Evolutionary conservation across 2,113 vertebrate genomes (phyloP), one percentile per base, ranked within the genome.

Genomic region (Solea solea): DNA sequence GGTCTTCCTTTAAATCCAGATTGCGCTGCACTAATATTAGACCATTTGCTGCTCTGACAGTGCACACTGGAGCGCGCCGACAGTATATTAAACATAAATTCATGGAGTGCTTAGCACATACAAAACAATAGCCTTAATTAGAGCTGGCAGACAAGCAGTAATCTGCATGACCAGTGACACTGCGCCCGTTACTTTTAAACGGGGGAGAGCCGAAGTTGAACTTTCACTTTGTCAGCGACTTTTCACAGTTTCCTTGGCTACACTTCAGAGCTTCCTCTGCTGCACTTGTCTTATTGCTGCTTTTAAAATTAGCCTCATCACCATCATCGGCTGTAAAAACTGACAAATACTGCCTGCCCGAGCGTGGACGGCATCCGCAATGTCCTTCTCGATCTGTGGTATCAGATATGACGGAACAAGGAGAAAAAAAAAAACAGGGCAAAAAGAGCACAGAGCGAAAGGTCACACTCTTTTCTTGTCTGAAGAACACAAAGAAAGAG

Each of bases 271-370:
- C 51, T 1, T 48, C 34, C 34, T 34, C 56, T 50, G 58, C 70
- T 72, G 62, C 50, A 39, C 66, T 7, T 14, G 12, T 60, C 62
- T 81, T 81, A 72, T 69, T 70, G 3, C 61, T 67, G 64, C 68
- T 52, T 82, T 75, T 69, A 77, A 77, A 76, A 82, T 89, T n/a
- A 69, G 68, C 74, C 51, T 48, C 54, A 45, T 82, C 62, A 7
- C 51, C 70, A 46, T 76, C 58, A 42, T 45, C 66, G 40, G 45
- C 64, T 45, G 44, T 69, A 28, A 77, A 73, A 82, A 62, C 46
- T 42, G 39, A 70, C 45, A 14, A 34, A 72, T 50, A 52, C 53
- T 71, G 55, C 60, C 70, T 82, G 76, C 65, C 54, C 53, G 46
- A 62, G 58, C 71, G 56, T 41, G 51, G 69, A 78, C 64, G 12